Base-by-base conservation (phyloP, 2,797 vertebrate species). In the Semotilus atromaculatus region DNA sequence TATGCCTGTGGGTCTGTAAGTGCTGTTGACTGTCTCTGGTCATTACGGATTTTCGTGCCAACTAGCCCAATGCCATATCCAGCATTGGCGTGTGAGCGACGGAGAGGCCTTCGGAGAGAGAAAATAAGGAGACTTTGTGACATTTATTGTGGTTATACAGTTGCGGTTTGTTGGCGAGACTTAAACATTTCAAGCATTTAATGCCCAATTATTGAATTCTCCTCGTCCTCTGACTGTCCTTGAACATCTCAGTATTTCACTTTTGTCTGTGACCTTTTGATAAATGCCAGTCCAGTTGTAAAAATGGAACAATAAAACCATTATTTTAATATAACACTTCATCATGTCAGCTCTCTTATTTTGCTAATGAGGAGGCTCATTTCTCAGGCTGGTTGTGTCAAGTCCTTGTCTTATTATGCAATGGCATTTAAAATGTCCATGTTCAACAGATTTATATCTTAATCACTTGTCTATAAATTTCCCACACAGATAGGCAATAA, bases 221-320 rank as follows among this genome's bases (percentile, higher is more conserved):
- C 55, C 83, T 64, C 43, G 83, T 73, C 83, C 68, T 55, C 67
- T 72, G 83, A 64, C 76, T 85, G 76, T 80, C 77, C 81, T 80
- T 81, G 40, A 80, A 71, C 71, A 58, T 71, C 43, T 34, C 68
- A 73, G 58, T 74, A 72, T 81, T 77, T 45, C 67, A n/a, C 51
- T 87, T 80, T 76, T 55, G 76, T 73, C 72, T 84, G 29, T 79
- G 82, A 86, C 79, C 85, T 81, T 78, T 81, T 75, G 21, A 81
- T 84, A 86, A 86, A 84, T 84, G 87, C 71, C 85, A 86, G 77
- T 60, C 77, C 75, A 76, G 82, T 75, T 81, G 85, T 85, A 67
- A 86, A 82, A 80, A 85, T 76, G 71, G 43, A 80, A 80, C 77
- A 80, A 83, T 80, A 80, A 80, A 85, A 85, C 67, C 14, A 84